phyloP scores from a whole-genome alignment of 2,888 invertebrate species.

The Sinhomidia bicolor region DNA sequence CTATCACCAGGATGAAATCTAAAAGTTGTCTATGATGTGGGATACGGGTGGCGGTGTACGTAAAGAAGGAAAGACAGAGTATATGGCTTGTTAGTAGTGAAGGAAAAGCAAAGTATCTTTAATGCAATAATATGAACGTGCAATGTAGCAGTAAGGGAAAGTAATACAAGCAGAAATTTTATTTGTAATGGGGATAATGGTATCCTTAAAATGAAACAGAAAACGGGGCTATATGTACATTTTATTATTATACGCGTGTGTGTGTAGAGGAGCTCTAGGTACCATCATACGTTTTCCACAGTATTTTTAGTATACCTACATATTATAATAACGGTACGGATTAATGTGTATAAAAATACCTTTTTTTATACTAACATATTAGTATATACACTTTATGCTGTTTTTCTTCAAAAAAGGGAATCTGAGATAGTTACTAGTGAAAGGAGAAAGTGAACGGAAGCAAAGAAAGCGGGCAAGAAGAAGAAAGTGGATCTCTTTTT shows the following conservation, averaged over 20 bases:
- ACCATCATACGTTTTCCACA: too few species aligned
- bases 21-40: conserved; percentile 21
- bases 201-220: conserved; percentile 56
- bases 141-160: conserved; percentile 53
- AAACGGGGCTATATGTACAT: background rate
- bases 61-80: background rate
- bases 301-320: too few species aligned
- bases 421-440: background rate
- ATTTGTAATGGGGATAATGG: conserved; percentile 64
- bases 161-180: conserved; percentile 60
- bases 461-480: conserved; percentile 29
- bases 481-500: conserved; percentile 54
- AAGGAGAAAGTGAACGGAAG: conserved; percentile 59
- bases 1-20: background rate
- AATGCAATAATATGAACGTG: conserved; percentile 63
- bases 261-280: too few species aligned
- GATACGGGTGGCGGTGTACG: conserved; percentile 26
- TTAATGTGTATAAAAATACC: conserved; percentile 23
- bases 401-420: conserved; percentile 2
- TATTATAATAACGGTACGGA: too few species aligned
- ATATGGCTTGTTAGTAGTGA: conserved; percentile 39
- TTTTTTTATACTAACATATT: too few species aligned
- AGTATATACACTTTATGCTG: too few species aligned
- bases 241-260: background rate
- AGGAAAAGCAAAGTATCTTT: conserved; percentile 56